Base-by-base conservation (phyloP, 2,888 invertebrate genomes). In the Noctua janthina region DNA sequence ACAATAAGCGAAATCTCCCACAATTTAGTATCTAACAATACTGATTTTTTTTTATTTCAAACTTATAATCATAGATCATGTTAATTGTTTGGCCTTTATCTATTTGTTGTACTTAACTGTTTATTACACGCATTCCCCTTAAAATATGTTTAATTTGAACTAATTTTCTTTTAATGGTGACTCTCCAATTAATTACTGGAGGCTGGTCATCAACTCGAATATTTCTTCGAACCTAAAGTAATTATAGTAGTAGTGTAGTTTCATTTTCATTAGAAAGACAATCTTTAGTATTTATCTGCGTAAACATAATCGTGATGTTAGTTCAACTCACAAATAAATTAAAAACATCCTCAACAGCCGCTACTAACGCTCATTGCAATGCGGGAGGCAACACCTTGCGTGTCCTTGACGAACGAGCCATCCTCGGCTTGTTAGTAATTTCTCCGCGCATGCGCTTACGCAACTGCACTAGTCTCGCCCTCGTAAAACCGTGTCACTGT, bases 401-500 rank as follows among this genome's bases (percentile, higher is more conserved):
- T 90, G 96, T 96, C 96, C 96, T 96, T 96, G 96, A 94, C 93
- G 92, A 88, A 85, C 90, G 87, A 83, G 77, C 90, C 91, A 94
- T 94, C 94, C 92, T 92, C 92, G 78, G 91, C 94, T 95, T 93
- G 93, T 96, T 96, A 93, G 95, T 95, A 95, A 94, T 95, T 95
- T 96, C 95, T 95, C 93, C 93, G 93, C 94, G 93, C 92, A 91
- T 91, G 76, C 86, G 84, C 84, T 96, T 96, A 92, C 96, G 95
- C 93, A 96, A 96, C 86, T 85, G 88, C 86, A 92, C 93, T 94
- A 94, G 93, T 93, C 92, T 94, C 92, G 94, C 94, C 94, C 92
- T 94, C 93, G 92, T 89, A 82, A 93, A 96, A 95, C 94, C 91
- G 94, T 96, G 96, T 96, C 95, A 96, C 94, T 95, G 92, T 96